Evolutionary conservation across 2,113 vertebrate species (phyloP).

Genomic region (Hypocryptadius cinnamomeus): DNA sequence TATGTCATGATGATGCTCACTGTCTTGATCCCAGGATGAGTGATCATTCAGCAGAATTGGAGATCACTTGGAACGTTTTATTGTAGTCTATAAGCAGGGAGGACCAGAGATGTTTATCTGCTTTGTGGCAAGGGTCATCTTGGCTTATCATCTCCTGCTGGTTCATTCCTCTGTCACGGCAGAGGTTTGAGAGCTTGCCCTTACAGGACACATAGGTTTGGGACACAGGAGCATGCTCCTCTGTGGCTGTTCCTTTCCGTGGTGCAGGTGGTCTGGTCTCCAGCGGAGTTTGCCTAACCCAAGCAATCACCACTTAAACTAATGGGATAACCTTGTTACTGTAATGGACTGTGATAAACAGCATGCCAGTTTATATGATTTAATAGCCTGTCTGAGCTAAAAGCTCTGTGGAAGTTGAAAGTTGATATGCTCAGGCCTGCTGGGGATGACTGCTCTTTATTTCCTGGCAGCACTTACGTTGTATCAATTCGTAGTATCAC

Average conservation of each 20-base stretch:
- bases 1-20: background rate
- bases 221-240: background rate
- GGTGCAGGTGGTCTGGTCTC: background rate
- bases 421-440: background rate
- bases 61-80: background rate
- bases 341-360: background rate
- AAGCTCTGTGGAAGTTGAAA: slow-evolving; percentile 2
- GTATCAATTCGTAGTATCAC: background rate
- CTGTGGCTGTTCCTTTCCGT: background rate
- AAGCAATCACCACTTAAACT: background rate
- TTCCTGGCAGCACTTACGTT: background rate
- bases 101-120: background rate
- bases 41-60: background rate
- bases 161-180: background rate
- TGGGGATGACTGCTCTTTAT: background rate
- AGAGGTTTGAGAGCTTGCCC: background rate
- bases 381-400: background rate
- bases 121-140: background rate
- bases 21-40: background rate
- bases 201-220: background rate
- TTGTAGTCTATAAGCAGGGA: background rate
- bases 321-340: slow-evolving; percentile 9
- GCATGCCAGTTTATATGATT: background rate
- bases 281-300: background rate
- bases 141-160: background rate